Conservation (phyloP, 2,113 vertebrate species). For the Hippocampus barbouri region DNA sequence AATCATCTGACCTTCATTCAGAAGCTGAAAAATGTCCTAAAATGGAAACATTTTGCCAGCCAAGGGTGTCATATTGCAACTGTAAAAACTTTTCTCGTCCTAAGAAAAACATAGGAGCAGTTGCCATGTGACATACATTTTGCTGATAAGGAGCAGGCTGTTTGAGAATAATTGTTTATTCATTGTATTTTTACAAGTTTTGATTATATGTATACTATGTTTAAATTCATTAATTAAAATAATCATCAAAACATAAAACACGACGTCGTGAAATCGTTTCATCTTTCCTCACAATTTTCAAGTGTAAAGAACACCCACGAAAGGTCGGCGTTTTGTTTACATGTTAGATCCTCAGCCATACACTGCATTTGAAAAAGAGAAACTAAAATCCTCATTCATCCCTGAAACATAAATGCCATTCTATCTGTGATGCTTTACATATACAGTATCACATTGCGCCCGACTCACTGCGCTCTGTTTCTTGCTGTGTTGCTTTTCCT, state of each 20-base stretch:
- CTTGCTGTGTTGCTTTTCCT: conserved; percentile 5
- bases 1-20: conserved; percentile 5
- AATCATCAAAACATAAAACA: not conserved
- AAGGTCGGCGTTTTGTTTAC: conserved; percentile 48
- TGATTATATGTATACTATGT: too few species aligned
- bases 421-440: conserved; percentile 17
- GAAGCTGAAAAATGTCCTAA: conserved; percentile 7
- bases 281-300: conserved; percentile 12
- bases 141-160: not conserved
- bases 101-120: not conserved
- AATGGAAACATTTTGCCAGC: not conserved
- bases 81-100: not conserved
- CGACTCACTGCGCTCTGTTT: not conserved
- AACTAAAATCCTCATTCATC: conserved; percentile 9
- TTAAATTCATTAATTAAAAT: not conserved
- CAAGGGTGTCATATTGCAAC: not conserved
- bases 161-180: not conserved
- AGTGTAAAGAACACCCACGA: conserved; percentile 27
- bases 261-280: conserved; percentile 18
- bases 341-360: conserved; percentile 38
- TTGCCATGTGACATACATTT: not conserved
- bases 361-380: conserved; percentile 23
- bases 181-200: not conserved
- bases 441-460: not conserved
- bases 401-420: conserved; percentile 29